These are phyloP conservation scores for Pyrocoelia pectoralis DNA, from an alignment of 2,888 invertebrate genomes.

Conservation along the genomic window DNA sequence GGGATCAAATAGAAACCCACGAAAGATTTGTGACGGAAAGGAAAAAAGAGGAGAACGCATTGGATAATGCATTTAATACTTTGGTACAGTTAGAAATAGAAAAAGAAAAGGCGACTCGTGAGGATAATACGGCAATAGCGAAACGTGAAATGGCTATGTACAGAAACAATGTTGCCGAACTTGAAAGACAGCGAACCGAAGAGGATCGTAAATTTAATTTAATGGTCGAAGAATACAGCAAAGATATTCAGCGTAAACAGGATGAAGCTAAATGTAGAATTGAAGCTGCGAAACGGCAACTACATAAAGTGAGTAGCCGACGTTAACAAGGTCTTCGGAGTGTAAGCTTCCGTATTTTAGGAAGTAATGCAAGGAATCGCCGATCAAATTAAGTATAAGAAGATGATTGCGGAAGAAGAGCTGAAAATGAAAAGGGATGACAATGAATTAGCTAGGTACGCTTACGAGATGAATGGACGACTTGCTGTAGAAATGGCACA, in stretches of 20 bases:
- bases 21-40: constrained; percentile 48
- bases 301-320: constrained; percentile 48
- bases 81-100: constrained; percentile 51
- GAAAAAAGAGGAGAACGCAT: constrained; percentile 51
- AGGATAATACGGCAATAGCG: constrained; percentile 43
- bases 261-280: constrained; percentile 53
- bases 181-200: constrained; percentile 49
- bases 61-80: constrained; percentile 50
- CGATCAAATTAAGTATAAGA: constrained; percentile 52
- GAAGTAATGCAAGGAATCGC: constrained; percentile 52
- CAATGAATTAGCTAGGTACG: constrained; percentile 51
- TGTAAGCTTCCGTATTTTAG: constrained; percentile 39
- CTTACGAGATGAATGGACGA: constrained; percentile 51
- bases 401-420: constrained; percentile 48
- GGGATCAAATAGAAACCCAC: constrained; percentile 51
- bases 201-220: constrained; percentile 51
- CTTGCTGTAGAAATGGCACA: constrained; percentile 53
- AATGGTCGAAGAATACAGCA: constrained; percentile 48
- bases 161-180: constrained; percentile 49
- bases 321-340: neutral
- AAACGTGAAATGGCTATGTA: constrained; percentile 52
- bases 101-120: constrained; percentile 45
- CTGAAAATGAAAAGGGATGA: constrained; percentile 52
- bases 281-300: constrained; percentile 47
- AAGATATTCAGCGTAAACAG: constrained; percentile 49